Conservation (phyloP, 2,888 invertebrate species). For the Drosophila cognata region DNA sequence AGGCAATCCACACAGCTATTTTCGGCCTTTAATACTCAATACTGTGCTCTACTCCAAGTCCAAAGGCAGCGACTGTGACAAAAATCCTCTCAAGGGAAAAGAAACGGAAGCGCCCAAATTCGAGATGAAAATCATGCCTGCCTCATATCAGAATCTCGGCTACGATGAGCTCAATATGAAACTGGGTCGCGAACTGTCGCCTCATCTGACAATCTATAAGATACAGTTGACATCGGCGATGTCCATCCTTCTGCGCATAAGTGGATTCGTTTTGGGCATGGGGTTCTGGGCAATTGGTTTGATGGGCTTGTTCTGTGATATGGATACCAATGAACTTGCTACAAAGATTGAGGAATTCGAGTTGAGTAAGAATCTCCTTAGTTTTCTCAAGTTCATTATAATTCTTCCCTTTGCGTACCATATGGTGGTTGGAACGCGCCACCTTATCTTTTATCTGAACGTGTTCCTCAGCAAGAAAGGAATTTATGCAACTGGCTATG, state of each 20-base stretch:
- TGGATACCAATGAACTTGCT: conserved; percentile 40
- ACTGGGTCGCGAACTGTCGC: conserved; percentile 52
- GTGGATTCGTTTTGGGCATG: conserved; percentile 44
- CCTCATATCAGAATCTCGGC: not conserved
- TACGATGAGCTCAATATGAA: conserved; percentile 54
- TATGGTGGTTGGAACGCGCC: conserved; percentile 50
- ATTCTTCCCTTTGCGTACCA: conserved; percentile 64
- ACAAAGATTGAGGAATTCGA: conserved; percentile 35
- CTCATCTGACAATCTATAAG: conserved; percentile 59
- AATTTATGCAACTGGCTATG: conserved; percentile 63
- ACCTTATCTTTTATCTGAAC: conserved; percentile 60
- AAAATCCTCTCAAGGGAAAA: not conserved
- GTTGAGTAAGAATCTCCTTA: conserved; percentile 5
- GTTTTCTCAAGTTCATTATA: conserved; percentile 35
- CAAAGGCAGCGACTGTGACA: not conserved
- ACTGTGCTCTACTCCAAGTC: not conserved
- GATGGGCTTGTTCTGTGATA: conserved; percentile 23
- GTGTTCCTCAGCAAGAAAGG: conserved; percentile 52
- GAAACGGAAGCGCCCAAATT: conserved; percentile 24
- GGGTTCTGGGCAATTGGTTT: conserved; percentile 56
- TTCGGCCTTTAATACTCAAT: conserved; percentile 4
- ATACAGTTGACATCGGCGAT: conserved; percentile 57
- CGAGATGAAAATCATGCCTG: conserved; percentile 41
- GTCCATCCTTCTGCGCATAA: conserved; percentile 56
- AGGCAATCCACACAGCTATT: not conserved